These are phyloP conservation scores for Scolopax rusticola DNA, from an alignment of 2,797 vertebrate genomes.

Conservation along the genomic window DNA sequence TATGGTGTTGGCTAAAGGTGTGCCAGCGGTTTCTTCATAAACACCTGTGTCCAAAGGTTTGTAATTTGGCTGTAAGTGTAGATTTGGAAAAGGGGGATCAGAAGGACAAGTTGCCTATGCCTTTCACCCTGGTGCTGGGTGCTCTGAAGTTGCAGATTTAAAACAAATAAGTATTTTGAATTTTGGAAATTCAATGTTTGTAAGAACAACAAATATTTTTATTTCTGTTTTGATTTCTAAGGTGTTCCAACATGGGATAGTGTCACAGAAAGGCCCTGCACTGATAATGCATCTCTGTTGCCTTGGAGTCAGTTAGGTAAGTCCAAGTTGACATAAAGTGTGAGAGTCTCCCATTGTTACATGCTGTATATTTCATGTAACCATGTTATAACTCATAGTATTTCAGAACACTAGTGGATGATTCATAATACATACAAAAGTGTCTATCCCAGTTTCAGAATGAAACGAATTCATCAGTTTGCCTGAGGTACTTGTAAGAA, in stretches of 20 bases:
- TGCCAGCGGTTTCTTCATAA: neutral
- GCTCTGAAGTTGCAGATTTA: neutral
- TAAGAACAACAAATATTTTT: neutral
- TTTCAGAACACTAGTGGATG: neutral
- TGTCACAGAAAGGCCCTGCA: neutral
- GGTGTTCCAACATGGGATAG: neutral
- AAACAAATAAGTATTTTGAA: neutral
- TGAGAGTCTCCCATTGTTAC: neutral
- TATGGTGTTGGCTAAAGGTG: neutral
- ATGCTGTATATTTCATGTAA: neutral
- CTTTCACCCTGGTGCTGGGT: neutral
- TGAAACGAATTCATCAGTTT: neutral
- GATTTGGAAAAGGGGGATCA: neutral
- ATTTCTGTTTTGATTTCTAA: neutral
- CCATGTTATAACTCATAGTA: rapidly evolving
- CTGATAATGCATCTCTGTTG: neutral
- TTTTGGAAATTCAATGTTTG: neutral
- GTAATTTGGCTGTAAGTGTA: neutral
- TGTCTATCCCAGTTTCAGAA: neutral
- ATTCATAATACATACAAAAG: neutral
- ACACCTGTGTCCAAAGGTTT: neutral
- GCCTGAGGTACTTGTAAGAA: neutral
- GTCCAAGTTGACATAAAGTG: neutral
- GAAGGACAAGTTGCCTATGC: neutral
- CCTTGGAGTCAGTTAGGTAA: neutral